These are phyloP conservation scores for Macrosteles quadrilineatus DNA, from an alignment of 1,140 invertebrate genomes.

Conservation along the genomic window DNA sequence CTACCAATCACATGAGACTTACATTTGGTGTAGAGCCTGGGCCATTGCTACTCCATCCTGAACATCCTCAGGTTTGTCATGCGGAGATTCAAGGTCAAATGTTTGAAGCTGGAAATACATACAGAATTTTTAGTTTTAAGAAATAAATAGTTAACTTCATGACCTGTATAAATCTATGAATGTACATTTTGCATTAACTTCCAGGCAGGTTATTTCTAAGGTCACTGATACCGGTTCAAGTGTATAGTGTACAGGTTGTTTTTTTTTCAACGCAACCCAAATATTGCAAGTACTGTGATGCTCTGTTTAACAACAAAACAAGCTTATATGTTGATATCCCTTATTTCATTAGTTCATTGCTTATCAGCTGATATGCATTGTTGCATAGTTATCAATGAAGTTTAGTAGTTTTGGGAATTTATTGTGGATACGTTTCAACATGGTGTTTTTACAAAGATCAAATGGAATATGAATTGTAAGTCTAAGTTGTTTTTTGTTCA, in stretches of 20 bases:
- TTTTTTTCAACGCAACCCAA: too few relatives aligned
- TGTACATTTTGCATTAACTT: not conserved
- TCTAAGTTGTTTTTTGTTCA: too few relatives aligned
- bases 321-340: not conserved
- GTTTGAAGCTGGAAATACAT: slow-evolving; percentile 63
- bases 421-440: too few relatives aligned
- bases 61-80: slow-evolving; percentile 65
- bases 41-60: slow-evolving; percentile 85
- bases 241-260: too few relatives aligned
- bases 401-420: too few relatives aligned
- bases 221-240: not conserved
- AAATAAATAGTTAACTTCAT: slow-evolving; percentile 1
- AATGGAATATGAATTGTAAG: too few relatives aligned
- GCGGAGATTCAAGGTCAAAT: slow-evolving; percentile 68
- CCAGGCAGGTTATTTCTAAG: not conserved
- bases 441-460: too few relatives aligned
- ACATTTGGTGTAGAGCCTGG: slow-evolving; percentile 78
- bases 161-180: not conserved
- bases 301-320: too few relatives aligned
- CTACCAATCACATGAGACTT: too few relatives aligned
- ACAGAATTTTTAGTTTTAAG: not conserved
- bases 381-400: too few relatives aligned
- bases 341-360: not conserved
- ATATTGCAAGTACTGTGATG: too few relatives aligned
- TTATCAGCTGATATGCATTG: too few relatives aligned